Evolutionary conservation across 2,113 vertebrate species (phyloP).

Genomic region (Zosterops hypoxanthus): DNA sequence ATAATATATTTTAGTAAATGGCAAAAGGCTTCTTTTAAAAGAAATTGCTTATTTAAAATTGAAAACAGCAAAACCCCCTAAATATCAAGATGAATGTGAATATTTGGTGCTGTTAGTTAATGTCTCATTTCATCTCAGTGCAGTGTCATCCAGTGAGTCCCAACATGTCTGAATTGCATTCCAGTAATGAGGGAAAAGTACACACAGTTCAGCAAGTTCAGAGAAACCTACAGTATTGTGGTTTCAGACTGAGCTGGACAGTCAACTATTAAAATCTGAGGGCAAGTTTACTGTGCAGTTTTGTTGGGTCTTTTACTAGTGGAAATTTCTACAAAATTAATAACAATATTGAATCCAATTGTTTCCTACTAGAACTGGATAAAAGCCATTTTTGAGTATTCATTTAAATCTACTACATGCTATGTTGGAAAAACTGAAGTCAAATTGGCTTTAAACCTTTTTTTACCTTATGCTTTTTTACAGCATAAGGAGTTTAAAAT

Average conservation of each 20-base stretch:
- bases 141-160: not conserved
- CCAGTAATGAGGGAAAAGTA: not conserved
- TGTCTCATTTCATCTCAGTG: fast-evolving
- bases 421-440: not conserved
- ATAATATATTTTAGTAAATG: not conserved
- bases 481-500: not conserved
- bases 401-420: not conserved
- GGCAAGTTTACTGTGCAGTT: not conserved
- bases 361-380: not conserved
- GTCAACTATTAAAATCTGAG: not conserved
- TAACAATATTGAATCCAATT: not conserved
- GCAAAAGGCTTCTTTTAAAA: not conserved
- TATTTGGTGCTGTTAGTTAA: not conserved
- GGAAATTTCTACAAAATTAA: not conserved
- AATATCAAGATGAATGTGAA: not conserved
- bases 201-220: not conserved
- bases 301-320: not conserved
- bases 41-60: not conserved
- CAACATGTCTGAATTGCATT: not conserved
- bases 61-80: not conserved
- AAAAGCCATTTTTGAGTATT: not conserved
- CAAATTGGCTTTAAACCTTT: not conserved
- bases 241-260: not conserved
- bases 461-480: not conserved
- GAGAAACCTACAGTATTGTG: not conserved